Base-by-base conservation (phyloP, 2,888 invertebrate genomes). In the Apamea monoglypha region DNA sequence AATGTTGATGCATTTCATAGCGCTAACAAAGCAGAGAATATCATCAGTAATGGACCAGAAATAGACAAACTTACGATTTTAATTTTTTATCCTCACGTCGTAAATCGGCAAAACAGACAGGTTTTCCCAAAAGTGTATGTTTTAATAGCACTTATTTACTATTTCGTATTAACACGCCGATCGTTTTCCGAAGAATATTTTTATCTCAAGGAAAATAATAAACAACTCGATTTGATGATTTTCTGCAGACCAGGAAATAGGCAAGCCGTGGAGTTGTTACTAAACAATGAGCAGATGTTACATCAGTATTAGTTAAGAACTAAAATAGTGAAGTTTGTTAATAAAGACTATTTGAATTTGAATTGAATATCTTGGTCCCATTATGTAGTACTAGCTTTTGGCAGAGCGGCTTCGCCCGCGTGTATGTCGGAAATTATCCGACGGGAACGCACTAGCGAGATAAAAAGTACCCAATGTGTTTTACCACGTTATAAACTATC, bases 161-260 rank as follows among this genome's bases (percentile, higher is more conserved):
- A 16, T 59, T 50, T 66, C 4, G 16, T 71, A 47, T 47, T 25
- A 18, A 72, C 56, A 70, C n/a, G 21, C 67, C 14, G 29, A 61
- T 70, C 10, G 50, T 68, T 80, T 77, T 6, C 47, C 2, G n/a
- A 44, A 66, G 40, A 10, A 64, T 50, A 84, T 74, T 74, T 77
- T 61, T 72, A 81, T 63, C 66, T 74, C 59, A 8, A 32, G 18
- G 29, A 59, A 56, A 61, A 74, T 47, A 74, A 79, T 82, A 83
- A 83, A 83, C 82, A 78, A 40, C 8, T 14, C 18, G 44, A n/a
- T 47, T 63, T 40, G 21, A 63, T 68, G 78, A 74, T 83, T 74
- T 79, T 82, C 32, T 63, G n/a, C 74, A 78, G 79, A 74, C 40
- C 74, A 74, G 67, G 78, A 69, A 82, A 82, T 77, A 73, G 18